A percentile compares a stretch with the other conserved stretches of the same genome.
Evolutionary conservation across 2,888 invertebrate genomes (phyloP).

Genomic region (Latrodectus elegans): DNA sequence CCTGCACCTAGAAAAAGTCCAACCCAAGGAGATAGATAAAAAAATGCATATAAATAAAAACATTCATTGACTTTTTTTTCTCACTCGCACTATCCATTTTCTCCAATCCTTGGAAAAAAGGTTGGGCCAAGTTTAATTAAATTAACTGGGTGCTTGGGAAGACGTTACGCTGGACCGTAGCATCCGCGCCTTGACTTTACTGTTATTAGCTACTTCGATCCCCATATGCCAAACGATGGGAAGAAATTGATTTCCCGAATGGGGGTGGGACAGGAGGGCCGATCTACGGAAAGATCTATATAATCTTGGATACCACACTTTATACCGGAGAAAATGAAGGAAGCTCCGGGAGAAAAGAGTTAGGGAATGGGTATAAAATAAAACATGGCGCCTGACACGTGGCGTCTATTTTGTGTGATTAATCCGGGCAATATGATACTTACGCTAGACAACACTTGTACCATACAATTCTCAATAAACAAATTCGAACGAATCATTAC

Average conservation of each 20-base stretch:
- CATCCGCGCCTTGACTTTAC: constrained; percentile 3
- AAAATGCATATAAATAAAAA: constrained; percentile 52
- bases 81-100: constrained; percentile 24
- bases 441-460: constrained; percentile 61
- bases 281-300: constrained; percentile 50
- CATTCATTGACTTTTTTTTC: constrained; percentile 63
- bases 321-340: constrained; percentile 41
- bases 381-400: constrained; percentile 47
- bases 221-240: constrained; percentile 29
- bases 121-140: constrained; percentile 64
- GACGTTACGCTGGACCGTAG: constrained; percentile 7
- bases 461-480: constrained; percentile 64
- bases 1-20: background rate
- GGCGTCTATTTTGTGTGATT: constrained; percentile 61
- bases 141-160: constrained; percentile 40
- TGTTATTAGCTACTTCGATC: constrained; percentile 45
- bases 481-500: constrained; percentile 57
- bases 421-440: constrained; percentile 59
- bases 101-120: constrained; percentile 49
- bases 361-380: constrained; percentile 59
- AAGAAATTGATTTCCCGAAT: constrained; percentile 51
- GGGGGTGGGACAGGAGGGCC: background rate
- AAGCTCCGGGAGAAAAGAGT: background rate
- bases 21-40: constrained; percentile 40
- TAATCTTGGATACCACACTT: constrained; percentile 66